These are phyloP conservation scores for Muschampia plurimacula DNA, from an alignment of 2,888 invertebrate genomes.

Conservation along the genomic window DNA sequence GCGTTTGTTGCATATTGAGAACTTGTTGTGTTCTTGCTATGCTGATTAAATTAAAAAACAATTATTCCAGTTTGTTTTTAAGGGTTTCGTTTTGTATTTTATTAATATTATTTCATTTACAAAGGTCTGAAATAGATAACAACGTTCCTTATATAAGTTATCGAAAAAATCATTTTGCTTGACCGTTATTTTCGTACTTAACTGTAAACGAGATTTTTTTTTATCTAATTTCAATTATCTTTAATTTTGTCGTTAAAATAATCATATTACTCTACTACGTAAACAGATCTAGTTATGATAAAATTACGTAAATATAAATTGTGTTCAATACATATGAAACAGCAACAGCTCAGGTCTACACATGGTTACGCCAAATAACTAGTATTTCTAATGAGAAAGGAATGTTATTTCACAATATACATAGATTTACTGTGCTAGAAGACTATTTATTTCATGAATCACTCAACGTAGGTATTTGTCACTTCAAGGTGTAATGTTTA, in stretches of 20 bases:
- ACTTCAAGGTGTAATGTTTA: not conserved
- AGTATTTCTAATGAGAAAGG: constrained; percentile 34
- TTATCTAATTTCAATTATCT: too few species aligned
- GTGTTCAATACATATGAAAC: not conserved
- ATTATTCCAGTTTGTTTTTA: not conserved
- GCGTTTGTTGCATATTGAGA: not conserved
- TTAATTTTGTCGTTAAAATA: too few species aligned
- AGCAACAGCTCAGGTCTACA: not conserved
- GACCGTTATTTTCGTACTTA: too few species aligned
- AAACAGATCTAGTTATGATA: not conserved
- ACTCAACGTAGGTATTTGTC: constrained; percentile 20
- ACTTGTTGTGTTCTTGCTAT: not conserved
- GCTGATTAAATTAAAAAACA: not conserved
- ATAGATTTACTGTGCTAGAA: constrained; percentile 13
- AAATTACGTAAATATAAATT: not conserved
- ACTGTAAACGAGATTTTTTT: too few species aligned
- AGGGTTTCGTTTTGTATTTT: too few species aligned
- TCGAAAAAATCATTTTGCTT: too few species aligned
- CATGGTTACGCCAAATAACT: constrained; percentile 8
- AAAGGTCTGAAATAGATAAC: too few species aligned
- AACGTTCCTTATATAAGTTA: too few species aligned
- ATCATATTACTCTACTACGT: too few species aligned
- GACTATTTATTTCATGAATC: constrained; percentile 22
- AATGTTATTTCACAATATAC: constrained; percentile 22
- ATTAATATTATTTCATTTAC: too few species aligned